phyloP scores from a whole-genome alignment of 64 coral and sea anemone genomes.

The Montipora efflorescens region DNA sequence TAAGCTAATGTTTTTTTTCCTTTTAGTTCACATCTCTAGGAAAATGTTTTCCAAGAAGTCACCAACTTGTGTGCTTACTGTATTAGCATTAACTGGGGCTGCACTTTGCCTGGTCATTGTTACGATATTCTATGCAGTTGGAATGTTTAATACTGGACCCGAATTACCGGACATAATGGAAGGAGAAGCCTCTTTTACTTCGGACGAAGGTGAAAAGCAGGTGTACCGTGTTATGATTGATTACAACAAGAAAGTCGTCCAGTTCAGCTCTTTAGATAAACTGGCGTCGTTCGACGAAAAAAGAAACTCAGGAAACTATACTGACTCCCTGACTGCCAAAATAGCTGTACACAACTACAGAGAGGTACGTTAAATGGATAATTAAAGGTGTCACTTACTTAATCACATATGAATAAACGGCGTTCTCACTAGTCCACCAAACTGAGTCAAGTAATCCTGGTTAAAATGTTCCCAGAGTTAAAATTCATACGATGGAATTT shows the following conservation, averaged over 20 bases:
- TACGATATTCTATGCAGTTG: neutral
- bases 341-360: constrained; percentile 32
- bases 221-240: constrained; percentile 18
- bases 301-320: neutral
- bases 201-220: constrained; percentile 3
- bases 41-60: too few species aligned
- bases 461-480: too few species aligned
- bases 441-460: too few species aligned
- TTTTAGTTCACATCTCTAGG: too few species aligned
- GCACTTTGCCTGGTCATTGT: neutral
- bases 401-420: too few species aligned
- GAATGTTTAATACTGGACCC: constrained; percentile 26
- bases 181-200: constrained; percentile 16
- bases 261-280: neutral
- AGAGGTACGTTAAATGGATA: neutral
- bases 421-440: too few species aligned
- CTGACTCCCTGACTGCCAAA: neutral
- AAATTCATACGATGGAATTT: too few species aligned
- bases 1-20: too few species aligned
- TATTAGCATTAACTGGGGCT: too few species aligned
- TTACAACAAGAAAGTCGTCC: constrained; percentile 36
- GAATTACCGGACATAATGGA: constrained; percentile 42
- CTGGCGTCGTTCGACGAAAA: neutral
- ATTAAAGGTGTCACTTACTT: too few species aligned
- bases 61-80: too few species aligned